Evolutionary conservation across 1,140 invertebrate species (phyloP).

Genomic region (Drosophila tropicalis): DNA sequence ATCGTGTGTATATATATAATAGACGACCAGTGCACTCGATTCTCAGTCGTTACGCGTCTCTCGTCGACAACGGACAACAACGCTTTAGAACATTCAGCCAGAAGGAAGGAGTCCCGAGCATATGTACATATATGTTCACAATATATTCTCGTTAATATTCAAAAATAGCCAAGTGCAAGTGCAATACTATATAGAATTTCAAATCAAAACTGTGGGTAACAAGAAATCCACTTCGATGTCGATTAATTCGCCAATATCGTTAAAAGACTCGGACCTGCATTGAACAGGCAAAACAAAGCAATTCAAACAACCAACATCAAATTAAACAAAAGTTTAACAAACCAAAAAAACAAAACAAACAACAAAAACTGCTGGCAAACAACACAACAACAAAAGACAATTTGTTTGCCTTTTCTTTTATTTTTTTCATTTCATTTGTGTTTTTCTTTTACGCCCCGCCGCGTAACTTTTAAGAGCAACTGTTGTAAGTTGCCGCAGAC

Average conservation of each 20-base stretch:
- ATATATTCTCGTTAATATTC: not conserved
- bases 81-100: conserved; percentile 2
- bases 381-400: conserved; percentile 8
- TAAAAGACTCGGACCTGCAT: conserved; percentile 80
- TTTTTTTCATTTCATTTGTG: conserved; percentile 69
- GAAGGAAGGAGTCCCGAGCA: conserved; percentile 8
- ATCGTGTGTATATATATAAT: conserved; percentile 37
- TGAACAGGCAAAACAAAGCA: conserved; percentile 68
- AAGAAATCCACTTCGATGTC: conserved; percentile 81
- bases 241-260: conserved; percentile 82
- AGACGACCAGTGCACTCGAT: conserved; percentile 11
- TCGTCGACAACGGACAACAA: conserved; percentile 45
- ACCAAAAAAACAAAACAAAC: not conserved
- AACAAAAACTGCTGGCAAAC: conserved; percentile 14
- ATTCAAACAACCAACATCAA: not conserved
- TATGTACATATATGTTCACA: conserved; percentile 7
- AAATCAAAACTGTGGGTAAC: conserved; percentile 40
- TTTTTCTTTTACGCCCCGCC: conserved; percentile 42
- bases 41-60: conserved; percentile 47
- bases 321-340: conserved; percentile 21
- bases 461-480: conserved; percentile 49
- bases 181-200: conserved; percentile 40
- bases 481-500: conserved; percentile 16
- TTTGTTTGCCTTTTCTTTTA: conserved; percentile 69
- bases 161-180: conserved; percentile 59